These are phyloP conservation scores for Platysternon megacephalum DNA, from an alignment of 2,113 vertebrate species.

Conservation along the genomic window DNA sequence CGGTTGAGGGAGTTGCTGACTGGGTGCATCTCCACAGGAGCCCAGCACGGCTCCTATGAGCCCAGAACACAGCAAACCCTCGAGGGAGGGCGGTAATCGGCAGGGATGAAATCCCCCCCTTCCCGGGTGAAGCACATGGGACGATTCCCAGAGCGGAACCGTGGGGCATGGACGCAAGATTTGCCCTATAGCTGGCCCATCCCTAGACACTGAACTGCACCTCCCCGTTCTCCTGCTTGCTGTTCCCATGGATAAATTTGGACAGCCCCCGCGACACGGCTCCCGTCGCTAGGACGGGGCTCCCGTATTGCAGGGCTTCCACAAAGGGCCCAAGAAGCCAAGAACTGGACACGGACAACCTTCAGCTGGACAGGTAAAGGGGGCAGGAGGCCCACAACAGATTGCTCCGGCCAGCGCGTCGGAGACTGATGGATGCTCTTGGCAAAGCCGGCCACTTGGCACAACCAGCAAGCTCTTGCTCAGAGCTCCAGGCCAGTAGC, in stretches of 20 bases:
- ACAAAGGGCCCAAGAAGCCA: background rate
- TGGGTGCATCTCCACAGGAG: background rate
- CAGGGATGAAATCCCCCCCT: background rate
- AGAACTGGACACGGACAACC: background rate
- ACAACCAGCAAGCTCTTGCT: background rate
- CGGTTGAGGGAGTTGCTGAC: background rate
- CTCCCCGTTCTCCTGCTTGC: background rate
- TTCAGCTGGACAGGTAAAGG: background rate
- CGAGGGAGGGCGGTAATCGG: background rate
- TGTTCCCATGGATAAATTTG: too few relatives aligned
- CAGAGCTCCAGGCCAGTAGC: background rate
- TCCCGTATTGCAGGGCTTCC: background rate
- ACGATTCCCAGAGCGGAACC: background rate
- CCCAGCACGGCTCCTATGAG: background rate
- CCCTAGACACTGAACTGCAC: background rate
- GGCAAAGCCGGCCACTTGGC: background rate
- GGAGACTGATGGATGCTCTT: background rate
- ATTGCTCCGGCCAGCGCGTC: background rate
- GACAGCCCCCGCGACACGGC: background rate
- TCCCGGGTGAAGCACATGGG: background rate
- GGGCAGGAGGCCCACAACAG: background rate
- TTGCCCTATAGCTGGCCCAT: background rate
- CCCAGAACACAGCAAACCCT: background rate
- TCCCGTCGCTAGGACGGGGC: background rate
- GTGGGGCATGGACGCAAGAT: background rate